phyloP scores from a whole-genome alignment of 2,888 invertebrate genomes.

The Bursaphelenchus okinawaensis region DNA sequence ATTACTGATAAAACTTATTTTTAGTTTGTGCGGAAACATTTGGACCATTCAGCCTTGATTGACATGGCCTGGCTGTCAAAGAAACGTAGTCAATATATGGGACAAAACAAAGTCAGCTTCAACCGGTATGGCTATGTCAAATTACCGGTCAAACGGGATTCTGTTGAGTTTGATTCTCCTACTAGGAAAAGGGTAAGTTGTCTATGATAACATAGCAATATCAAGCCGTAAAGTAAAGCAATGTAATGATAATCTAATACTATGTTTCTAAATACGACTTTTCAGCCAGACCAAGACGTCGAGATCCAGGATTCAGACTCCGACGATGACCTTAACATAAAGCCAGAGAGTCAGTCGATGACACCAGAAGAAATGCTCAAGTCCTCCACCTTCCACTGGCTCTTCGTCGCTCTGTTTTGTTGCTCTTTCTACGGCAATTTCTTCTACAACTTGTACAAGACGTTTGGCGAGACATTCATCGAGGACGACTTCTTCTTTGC shows the following conservation, averaged over 20 bases:
- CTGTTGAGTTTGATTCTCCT: conserved; percentile 13
- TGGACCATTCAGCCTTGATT: conserved; percentile 30
- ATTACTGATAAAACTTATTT: conserved; percentile 5
- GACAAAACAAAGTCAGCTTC: conserved; percentile 8
- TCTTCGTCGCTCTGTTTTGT: conserved; percentile 48
- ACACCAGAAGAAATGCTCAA: conserved; percentile 42
- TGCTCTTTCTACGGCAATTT: conserved; percentile 56
- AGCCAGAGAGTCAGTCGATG: conserved; percentile 25
- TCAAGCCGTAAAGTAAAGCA: too few species aligned
- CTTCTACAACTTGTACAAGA: conserved; percentile 50
- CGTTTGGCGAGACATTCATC: conserved; percentile 58
- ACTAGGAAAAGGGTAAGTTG: conserved; percentile 11
- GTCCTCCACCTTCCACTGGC: conserved; percentile 49
- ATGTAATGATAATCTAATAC: too few species aligned
- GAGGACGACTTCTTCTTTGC: conserved; percentile 62
- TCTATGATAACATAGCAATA: too few species aligned
- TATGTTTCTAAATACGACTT: too few species aligned
- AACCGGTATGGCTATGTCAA: conserved; percentile 23
- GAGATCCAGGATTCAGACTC: conserved; percentile 16
- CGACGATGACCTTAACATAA: conserved; percentile 11
- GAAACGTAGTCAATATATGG: conserved; percentile 24
- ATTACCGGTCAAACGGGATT: conserved; percentile 18
- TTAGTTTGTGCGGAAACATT: conserved; percentile 34
- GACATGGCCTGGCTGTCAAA: conserved; percentile 38
- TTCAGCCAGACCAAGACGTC: neutral